These are phyloP conservation scores for Drosophila mulleri DNA, from an alignment of 2,888 invertebrate species.

Conservation along the genomic window DNA sequence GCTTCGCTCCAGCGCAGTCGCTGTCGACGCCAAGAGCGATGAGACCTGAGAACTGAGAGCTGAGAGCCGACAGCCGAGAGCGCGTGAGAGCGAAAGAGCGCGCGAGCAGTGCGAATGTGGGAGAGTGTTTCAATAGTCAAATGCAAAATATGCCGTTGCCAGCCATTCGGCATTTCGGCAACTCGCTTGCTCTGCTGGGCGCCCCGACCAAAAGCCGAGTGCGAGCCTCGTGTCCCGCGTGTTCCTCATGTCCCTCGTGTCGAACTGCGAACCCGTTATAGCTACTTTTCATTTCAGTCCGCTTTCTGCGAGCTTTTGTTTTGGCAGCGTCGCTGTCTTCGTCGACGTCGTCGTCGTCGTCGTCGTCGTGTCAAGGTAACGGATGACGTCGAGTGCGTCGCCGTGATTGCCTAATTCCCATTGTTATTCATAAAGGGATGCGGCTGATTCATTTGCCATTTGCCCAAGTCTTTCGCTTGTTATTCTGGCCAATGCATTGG, in stretches of 20 bases:
- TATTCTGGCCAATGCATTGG: conserved; percentile 79
- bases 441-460: conserved; percentile 48
- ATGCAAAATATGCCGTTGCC: conserved; percentile 76
- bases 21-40: conserved; percentile 11
- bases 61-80: conserved; percentile 7
- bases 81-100: neutral
- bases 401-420: conserved; percentile 76
- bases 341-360: neutral
- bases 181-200: conserved; percentile 38
- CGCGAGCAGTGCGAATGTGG: conserved; percentile 22
- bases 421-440: conserved; percentile 78
- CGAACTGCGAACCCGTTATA: conserved; percentile 32
- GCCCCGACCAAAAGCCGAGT: conserved; percentile 29
- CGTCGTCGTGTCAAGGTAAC: conserved; percentile 82
- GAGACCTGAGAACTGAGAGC: conserved; percentile 10
- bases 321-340: conserved; percentile 20
- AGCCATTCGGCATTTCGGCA: conserved; percentile 66
- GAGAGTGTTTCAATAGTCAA: conserved; percentile 37
- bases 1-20: conserved; percentile 59
- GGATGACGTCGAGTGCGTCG: conserved; percentile 77
- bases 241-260: neutral
- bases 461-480: conserved; percentile 46
- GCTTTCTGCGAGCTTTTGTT: conserved; percentile 64
- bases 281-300: conserved; percentile 78
- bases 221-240: neutral